These are phyloP conservation scores for Cotesia vestalis DNA, from an alignment of 1,140 invertebrate genomes.

Conservation along the genomic window DNA sequence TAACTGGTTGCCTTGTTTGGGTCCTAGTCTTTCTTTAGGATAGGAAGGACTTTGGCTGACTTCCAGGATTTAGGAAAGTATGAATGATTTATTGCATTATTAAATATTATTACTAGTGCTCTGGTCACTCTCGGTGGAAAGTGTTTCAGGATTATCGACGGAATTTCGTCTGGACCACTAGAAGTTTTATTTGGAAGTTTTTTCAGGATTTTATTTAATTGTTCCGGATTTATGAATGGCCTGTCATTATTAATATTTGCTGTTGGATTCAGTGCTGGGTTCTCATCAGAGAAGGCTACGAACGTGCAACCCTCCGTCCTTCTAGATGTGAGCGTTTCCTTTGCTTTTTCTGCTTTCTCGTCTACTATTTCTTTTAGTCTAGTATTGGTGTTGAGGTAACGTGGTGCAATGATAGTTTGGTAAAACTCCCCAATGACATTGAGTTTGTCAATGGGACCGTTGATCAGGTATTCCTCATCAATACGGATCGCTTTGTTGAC, in stretches of 20 bases:
- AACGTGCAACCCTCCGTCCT: neutral
- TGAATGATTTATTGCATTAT: slow-evolving; percentile 31
- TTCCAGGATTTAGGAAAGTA: slow-evolving; percentile 43
- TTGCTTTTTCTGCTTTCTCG: neutral
- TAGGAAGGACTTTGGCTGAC: slow-evolving; percentile 39
- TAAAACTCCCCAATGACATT: slow-evolving; percentile 29
- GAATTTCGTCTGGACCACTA: slow-evolving; percentile 31
- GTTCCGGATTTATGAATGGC: neutral
- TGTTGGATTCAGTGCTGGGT: neutral
- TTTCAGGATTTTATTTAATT: slow-evolving; percentile 16
- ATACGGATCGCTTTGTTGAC: neutral
- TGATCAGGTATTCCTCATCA: slow-evolving; percentile 24
- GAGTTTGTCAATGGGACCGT: slow-evolving; percentile 8
- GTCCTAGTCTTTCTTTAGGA: slow-evolving; percentile 41
- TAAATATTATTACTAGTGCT: slow-evolving; percentile 25
- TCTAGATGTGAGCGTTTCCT: neutral
- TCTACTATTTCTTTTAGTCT: slow-evolving; percentile 11
- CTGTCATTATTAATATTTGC: neutral
- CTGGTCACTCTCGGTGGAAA: slow-evolving; percentile 21
- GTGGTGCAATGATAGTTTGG: slow-evolving; percentile 20
- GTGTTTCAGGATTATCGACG: slow-evolving; percentile 30
- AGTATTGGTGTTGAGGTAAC: slow-evolving; percentile 13
- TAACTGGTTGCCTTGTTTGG: slow-evolving; percentile 29
- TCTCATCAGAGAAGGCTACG: slow-evolving; percentile 15
- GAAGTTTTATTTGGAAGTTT: slow-evolving; percentile 34